phyloP scores from a whole-genome alignment of 2,797 vertebrate species.

The Geotrypetes seraphini region DNA sequence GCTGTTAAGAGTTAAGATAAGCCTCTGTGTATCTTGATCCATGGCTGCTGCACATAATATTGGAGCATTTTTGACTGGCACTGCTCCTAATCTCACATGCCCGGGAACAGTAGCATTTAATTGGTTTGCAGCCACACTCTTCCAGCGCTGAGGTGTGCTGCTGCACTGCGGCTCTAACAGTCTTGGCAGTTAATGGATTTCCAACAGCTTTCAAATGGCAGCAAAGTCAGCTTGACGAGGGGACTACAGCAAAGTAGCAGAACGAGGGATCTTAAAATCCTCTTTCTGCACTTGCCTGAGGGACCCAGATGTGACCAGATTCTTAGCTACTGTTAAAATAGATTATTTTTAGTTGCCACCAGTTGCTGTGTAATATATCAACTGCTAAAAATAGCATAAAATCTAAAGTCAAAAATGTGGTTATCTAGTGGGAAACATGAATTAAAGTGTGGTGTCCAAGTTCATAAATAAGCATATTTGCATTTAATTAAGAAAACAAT shows the following conservation, averaged over 20 bases:
- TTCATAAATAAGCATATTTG: too few species aligned
- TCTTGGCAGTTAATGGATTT: conserved; percentile 52
- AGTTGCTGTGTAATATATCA: conserved; percentile 45
- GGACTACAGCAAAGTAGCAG: conserved; percentile 29
- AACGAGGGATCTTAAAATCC: conserved; percentile 20
- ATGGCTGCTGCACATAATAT: conserved; percentile 67
- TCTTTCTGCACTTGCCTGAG: neutral
- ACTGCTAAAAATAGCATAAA: conserved; percentile 46
- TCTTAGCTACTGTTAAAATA: conserved; percentile 18
- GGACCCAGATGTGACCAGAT: conserved; percentile 28
- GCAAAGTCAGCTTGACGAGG: conserved; percentile 45
- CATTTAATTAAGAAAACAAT: too few species aligned
- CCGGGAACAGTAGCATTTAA: conserved; percentile 37
- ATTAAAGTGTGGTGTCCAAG: too few species aligned
- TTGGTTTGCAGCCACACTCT: conserved; percentile 61
- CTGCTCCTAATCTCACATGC: conserved; percentile 39
- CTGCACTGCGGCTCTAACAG: conserved; percentile 61
- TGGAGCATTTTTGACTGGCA: conserved; percentile 70
- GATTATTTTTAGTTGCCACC: conserved; percentile 53
- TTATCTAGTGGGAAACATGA: too few species aligned
- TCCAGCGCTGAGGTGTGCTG: conserved; percentile 48
- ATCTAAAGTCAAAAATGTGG: too few species aligned
- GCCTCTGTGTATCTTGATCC: conserved; percentile 45
- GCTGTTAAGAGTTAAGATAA: conserved; percentile 46
- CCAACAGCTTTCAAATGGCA: conserved; percentile 45